Percentiles rank a stretch among this genome's conserved stretches.
These are phyloP conservation scores for Myotis brandtii DNA, from an alignment of 2,113 vertebrate genomes.

Conservation along the genomic window DNA sequence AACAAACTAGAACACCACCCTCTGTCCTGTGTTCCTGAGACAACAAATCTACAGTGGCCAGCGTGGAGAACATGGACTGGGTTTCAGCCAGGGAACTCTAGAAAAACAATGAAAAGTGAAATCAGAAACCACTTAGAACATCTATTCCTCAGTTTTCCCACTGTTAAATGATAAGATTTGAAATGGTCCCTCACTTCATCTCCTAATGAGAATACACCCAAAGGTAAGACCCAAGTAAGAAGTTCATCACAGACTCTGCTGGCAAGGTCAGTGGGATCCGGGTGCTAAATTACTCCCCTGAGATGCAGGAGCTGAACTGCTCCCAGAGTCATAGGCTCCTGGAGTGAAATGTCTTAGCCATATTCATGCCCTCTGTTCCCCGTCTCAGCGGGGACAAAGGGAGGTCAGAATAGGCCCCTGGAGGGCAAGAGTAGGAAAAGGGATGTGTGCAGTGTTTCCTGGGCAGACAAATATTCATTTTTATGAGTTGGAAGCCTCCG, in stretches of 20 bases:
- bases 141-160: background rate
- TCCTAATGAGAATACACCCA: slow-evolving; percentile 63
- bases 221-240: slow-evolving; percentile 36
- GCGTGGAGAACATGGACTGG: background rate
- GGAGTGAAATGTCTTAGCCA: slow-evolving; percentile 49
- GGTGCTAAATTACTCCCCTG: slow-evolving; percentile 44
- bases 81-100: background rate
- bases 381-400: slow-evolving; percentile 62
- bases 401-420: slow-evolving; percentile 74
- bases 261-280: slow-evolving; percentile 34
- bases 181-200: slow-evolving; percentile 30
- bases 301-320: slow-evolving; percentile 30
- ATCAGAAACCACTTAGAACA: background rate
- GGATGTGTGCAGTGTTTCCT: slow-evolving; percentile 55
- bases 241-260: background rate
- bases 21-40: background rate
- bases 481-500: slow-evolving; percentile 72
- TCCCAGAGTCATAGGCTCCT: slow-evolving; percentile 10
- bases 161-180: slow-evolving; percentile 21
- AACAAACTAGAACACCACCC: background rate
- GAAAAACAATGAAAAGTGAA: slow-evolving; percentile 18
- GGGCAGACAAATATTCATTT: slow-evolving; percentile 74
- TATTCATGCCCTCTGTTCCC: slow-evolving; percentile 59
- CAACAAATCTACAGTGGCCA: background rate
- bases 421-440: slow-evolving; percentile 64